Conservation (phyloP, 2,113 vertebrate genomes). For the Corythoichthys haematopterus region DNA sequence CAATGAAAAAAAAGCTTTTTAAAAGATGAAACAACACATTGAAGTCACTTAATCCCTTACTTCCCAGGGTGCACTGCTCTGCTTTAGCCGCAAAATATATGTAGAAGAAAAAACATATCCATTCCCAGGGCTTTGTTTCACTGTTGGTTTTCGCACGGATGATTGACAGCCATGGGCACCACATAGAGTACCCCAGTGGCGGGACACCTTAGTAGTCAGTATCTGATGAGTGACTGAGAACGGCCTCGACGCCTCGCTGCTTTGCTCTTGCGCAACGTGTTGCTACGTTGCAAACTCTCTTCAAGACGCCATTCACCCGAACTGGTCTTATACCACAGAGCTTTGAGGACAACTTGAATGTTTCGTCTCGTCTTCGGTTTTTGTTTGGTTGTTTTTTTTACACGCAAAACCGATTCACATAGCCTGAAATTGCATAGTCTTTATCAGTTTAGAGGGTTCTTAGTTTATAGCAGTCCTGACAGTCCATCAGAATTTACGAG, state of each 20-base stretch:
- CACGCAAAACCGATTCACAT: constrained; percentile 27
- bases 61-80: constrained; percentile 40
- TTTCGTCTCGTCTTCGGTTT: constrained; percentile 49
- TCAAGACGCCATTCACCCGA: constrained; percentile 54
- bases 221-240: constrained; percentile 69
- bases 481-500: background rate
- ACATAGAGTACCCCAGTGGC: constrained; percentile 45
- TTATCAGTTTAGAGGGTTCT: constrained; percentile 5
- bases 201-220: constrained; percentile 64
- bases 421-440: constrained; percentile 48
- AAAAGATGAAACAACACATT: constrained; percentile 21
- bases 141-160: constrained; percentile 52
- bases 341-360: constrained; percentile 72
- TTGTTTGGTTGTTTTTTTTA: constrained; percentile 24
- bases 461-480: background rate
- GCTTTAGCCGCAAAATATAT: constrained; percentile 38
- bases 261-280: constrained; percentile 62
- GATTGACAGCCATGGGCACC: constrained; percentile 59
- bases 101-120: constrained; percentile 32
- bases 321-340: constrained; percentile 60
- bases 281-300: constrained; percentile 60
- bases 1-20: constrained; percentile 2
- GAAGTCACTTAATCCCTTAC: constrained; percentile 27
- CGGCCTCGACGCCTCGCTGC: constrained; percentile 66
- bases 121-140: constrained; percentile 42